These are phyloP conservation scores for Copsychus sechellarum DNA, from an alignment of 2,113 vertebrate genomes.

Conservation along the genomic window DNA sequence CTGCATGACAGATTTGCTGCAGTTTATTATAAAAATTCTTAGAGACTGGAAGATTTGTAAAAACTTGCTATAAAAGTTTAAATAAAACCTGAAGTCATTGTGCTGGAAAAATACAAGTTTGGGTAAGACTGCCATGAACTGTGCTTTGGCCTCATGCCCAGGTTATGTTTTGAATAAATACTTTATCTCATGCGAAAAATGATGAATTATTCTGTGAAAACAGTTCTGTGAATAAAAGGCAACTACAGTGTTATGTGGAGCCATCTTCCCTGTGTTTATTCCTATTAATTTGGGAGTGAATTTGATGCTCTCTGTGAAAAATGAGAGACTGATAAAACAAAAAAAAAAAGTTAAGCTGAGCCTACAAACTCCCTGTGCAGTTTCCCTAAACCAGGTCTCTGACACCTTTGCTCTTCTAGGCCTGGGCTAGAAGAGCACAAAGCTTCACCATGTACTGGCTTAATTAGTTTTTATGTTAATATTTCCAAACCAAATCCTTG, in stretches of 20 bases:
- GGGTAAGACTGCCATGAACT: background rate
- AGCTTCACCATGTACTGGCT: background rate
- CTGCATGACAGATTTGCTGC: background rate
- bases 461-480: fast-evolving
- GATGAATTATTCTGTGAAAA: background rate
- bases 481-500: background rate
- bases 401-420: background rate
- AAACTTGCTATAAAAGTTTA: slow-evolving; percentile 17
- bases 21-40: background rate
- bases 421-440: background rate
- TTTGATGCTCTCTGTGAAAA: background rate
- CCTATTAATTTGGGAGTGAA: background rate
- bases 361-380: background rate
- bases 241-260: background rate
- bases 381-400: background rate
- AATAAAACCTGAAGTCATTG: background rate
- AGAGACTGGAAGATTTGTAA: background rate
- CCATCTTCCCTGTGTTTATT: background rate
- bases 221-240: background rate
- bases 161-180: slow-evolving; percentile 4
- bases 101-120: background rate
- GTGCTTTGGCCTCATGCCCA: slow-evolving; percentile 30
- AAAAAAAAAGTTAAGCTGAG: background rate
- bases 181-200: slow-evolving; percentile 6
- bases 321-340: background rate